phyloP scores from a whole-genome alignment of 2,797 vertebrate species.

The Furcifer pardalis region DNA sequence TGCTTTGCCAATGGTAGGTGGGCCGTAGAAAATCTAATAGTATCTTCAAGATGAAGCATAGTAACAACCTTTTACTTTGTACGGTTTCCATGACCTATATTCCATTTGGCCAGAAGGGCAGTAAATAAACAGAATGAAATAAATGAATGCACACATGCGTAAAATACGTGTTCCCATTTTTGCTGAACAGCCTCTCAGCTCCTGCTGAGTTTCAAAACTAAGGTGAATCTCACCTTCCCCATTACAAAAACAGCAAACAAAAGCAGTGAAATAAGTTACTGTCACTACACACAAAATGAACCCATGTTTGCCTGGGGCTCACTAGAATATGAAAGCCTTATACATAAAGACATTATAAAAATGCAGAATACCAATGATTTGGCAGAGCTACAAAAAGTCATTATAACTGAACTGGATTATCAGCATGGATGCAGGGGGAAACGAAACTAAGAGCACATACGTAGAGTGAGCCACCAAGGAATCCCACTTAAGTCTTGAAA shows the following conservation, averaged over 20 bases:
- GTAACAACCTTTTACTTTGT: neutral
- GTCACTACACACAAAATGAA: slow-evolving; percentile 56
- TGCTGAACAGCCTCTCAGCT: slow-evolving; percentile 48
- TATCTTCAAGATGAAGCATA: neutral
- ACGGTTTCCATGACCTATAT: slow-evolving; percentile 54
- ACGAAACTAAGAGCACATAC: neutral
- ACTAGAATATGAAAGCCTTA: slow-evolving; percentile 20
- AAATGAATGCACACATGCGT: too few relatives aligned
- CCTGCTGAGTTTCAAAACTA: slow-evolving; percentile 57
- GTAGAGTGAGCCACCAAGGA: slow-evolving; percentile 28
- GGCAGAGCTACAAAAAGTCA: slow-evolving; percentile 1
- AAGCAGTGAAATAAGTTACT: slow-evolving; percentile 65
- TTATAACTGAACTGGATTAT: neutral
- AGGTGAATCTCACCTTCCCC: slow-evolving; percentile 52
- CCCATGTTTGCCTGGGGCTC: slow-evolving; percentile 44
- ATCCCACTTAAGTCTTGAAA: neutral
- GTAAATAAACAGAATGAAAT: too few relatives aligned
- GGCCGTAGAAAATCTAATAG: too few relatives aligned
- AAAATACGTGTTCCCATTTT: slow-evolving; percentile 54
- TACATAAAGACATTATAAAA: slow-evolving; percentile 26
- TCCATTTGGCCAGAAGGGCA: too few relatives aligned
- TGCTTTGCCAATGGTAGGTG: neutral
- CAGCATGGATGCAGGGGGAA: neutral
- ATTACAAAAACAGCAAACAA: slow-evolving; percentile 47
- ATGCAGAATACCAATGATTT: neutral